A percentile compares a stretch with the other conserved stretches of the same genome.
Evolutionary conservation across 2,888 invertebrate genomes (phyloP).

Genomic region (Scaptomyza parva): DNA sequence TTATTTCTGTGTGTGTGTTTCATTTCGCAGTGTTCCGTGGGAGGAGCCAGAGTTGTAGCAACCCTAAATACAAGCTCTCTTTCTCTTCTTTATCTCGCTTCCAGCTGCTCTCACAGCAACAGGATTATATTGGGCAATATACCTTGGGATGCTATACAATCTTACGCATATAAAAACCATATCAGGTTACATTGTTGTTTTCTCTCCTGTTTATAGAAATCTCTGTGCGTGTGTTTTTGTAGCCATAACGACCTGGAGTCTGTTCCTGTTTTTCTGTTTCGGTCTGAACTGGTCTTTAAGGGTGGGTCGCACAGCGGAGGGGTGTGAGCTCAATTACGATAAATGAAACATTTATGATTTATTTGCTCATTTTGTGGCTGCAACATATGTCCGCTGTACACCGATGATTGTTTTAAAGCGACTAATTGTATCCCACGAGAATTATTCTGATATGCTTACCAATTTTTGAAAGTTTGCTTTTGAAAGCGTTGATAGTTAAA

Average conservation of each 20-base stretch:
- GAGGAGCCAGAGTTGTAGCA: slow-evolving; percentile 56
- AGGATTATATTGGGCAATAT: slow-evolving; percentile 36
- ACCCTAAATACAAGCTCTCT: slow-evolving; percentile 23
- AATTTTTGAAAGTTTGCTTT: slow-evolving; percentile 47
- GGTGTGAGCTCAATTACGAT: slow-evolving; percentile 65
- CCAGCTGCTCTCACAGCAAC: slow-evolving; percentile 32
- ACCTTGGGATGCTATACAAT: slow-evolving; percentile 50
- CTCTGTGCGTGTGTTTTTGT: slow-evolving; percentile 49
- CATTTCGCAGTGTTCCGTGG: slow-evolving; percentile 37
- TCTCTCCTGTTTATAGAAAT: slow-evolving; percentile 49
- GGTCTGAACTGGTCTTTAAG: slow-evolving; percentile 25
- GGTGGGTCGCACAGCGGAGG: slow-evolving; percentile 36
- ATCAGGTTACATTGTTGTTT: slow-evolving; percentile 64
- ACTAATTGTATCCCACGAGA: slow-evolving; percentile 70
- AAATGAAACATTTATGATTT: slow-evolving; percentile 76
- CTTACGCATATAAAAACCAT: slow-evolving; percentile 55
- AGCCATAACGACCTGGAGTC: slow-evolving; percentile 64
- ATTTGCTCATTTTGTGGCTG: slow-evolving; percentile 76
- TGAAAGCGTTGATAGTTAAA: slow-evolving; percentile 27
- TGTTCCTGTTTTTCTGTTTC: slow-evolving; percentile 20
- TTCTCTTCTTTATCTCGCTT: neutral
- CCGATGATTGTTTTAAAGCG: slow-evolving; percentile 56
- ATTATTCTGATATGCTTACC: slow-evolving; percentile 33
- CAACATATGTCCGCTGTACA: slow-evolving; percentile 58
- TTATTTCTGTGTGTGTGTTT: slow-evolving; percentile 29